Evolutionary conservation across 2,113 vertebrate genomes (phyloP).

Genomic region (Proteles cristata): DNA sequence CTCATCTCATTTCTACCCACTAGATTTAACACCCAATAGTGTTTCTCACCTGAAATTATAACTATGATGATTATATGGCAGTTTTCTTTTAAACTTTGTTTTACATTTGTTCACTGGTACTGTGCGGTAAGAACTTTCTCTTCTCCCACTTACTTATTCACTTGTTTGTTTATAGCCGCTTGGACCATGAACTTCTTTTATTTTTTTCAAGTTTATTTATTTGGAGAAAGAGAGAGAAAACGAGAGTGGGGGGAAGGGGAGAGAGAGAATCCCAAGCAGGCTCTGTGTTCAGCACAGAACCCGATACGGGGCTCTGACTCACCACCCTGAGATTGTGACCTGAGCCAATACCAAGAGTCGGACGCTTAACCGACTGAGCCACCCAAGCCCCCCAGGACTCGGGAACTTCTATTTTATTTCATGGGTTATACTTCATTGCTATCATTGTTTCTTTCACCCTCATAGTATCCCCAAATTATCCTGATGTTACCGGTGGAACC

Average conservation of each 20-base stretch:
- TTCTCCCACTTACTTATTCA: neutral
- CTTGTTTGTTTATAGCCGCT: neutral
- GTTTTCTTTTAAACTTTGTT: neutral
- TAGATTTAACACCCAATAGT: neutral
- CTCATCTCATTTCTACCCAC: neutral
- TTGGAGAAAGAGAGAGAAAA: too few relatives aligned
- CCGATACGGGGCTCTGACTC: too few relatives aligned
- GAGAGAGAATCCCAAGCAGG: too few relatives aligned
- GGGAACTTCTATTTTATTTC: neutral
- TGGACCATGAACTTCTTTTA: neutral
- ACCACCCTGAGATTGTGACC: too few relatives aligned
- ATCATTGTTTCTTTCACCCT: neutral
- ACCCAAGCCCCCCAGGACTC: neutral
- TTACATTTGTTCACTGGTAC: neutral
- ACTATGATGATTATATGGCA: neutral
- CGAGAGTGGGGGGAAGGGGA: too few relatives aligned
- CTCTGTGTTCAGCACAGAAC: too few relatives aligned
- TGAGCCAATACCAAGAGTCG: too few relatives aligned
- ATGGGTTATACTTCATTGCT: neutral
- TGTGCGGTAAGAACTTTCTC: neutral
- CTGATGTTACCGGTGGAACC: neutral
- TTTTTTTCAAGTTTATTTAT: neutral
- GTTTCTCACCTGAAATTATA: neutral
- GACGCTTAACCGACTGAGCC: too few relatives aligned
- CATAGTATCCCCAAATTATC: neutral